These are phyloP conservation scores for Tachina lurida DNA, from an alignment of 2,888 invertebrate genomes.

Conservation along the genomic window DNA sequence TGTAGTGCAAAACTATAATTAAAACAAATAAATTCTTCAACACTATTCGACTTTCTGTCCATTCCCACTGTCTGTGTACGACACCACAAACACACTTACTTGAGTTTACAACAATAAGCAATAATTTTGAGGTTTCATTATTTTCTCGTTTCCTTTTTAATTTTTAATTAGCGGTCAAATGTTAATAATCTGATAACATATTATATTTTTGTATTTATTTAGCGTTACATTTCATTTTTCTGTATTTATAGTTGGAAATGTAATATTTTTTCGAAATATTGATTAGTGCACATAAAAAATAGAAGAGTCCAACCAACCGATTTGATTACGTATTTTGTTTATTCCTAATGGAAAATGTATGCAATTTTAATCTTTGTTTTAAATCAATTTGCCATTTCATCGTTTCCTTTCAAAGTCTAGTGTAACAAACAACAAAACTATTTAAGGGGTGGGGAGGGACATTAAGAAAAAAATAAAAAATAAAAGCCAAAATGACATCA, in stretches of 20 bases:
- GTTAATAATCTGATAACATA: slow-evolving; percentile 57
- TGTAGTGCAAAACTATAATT: background rate
- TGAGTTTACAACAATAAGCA: background rate
- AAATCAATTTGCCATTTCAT: slow-evolving; percentile 12
- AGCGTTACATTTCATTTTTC: background rate
- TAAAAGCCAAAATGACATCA: background rate
- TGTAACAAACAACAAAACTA: background rate
- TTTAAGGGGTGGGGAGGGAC: background rate
- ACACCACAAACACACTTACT: background rate
- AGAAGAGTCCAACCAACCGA: background rate
- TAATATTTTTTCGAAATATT: slow-evolving; percentile 1
- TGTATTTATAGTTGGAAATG: background rate
- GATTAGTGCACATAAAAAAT: background rate
- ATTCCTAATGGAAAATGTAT: background rate
- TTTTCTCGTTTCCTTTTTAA: slow-evolving; percentile 11
- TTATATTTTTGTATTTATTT: slow-evolving; percentile 13
- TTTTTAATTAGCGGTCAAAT: slow-evolving; percentile 55
- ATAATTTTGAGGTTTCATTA: slow-evolving; percentile 23
- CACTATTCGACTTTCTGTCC: background rate
- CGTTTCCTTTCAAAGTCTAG: slow-evolving; percentile 20
- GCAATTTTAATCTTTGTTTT: slow-evolving; percentile 2
- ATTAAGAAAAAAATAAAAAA: slow-evolving; percentile 9
- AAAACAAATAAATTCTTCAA: slow-evolving; percentile 5
- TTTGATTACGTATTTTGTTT: background rate
- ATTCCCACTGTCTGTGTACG: background rate